Evolutionary conservation across 2,888 invertebrate species (phyloP).

Genomic region (Drosophila mayaguana): DNA sequence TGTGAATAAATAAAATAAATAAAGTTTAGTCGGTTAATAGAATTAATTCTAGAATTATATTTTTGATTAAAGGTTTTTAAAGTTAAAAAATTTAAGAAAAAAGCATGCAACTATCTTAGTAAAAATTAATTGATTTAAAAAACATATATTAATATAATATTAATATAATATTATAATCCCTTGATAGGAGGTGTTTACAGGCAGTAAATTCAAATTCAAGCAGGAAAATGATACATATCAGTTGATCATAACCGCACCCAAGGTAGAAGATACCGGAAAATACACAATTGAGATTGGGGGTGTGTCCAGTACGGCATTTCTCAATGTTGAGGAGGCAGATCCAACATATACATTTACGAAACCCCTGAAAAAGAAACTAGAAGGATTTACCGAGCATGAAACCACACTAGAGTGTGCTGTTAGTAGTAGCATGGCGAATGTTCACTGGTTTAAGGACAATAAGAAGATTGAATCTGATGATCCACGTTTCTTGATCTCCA

Average conservation of each 20-base stretch:
- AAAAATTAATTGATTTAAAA: neutral
- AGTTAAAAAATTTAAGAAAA: neutral
- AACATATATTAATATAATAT: neutral
- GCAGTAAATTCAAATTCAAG: slow-evolving; percentile 98
- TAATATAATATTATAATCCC: neutral
- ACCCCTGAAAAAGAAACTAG: slow-evolving; percentile 93
- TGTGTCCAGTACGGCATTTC: slow-evolving; percentile 93
- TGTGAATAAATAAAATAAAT: neutral
- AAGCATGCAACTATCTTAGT: neutral
- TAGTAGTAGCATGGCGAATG: slow-evolving; percentile 96
- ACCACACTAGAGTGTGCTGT: slow-evolving; percentile 96
- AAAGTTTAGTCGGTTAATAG: neutral
- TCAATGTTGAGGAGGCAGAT: slow-evolving; percentile 99
- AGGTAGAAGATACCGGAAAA: slow-evolving; percentile 98
- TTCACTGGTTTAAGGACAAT: slow-evolving; percentile 96
- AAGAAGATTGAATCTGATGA: slow-evolving; percentile 93
- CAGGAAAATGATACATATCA: slow-evolving; percentile 96
- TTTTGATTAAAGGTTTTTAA: too few species aligned
- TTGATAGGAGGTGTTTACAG: slow-evolving; percentile 95
- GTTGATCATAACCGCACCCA: slow-evolving; percentile 94
- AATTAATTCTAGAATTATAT: neutral
- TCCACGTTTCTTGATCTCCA: slow-evolving; percentile 92
- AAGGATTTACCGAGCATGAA: slow-evolving; percentile 96
- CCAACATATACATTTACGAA: slow-evolving; percentile 97
- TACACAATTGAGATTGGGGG: slow-evolving; percentile 98